Conservation (phyloP, 2,888 invertebrate species). For the Watsonalla cultraria region DNA sequence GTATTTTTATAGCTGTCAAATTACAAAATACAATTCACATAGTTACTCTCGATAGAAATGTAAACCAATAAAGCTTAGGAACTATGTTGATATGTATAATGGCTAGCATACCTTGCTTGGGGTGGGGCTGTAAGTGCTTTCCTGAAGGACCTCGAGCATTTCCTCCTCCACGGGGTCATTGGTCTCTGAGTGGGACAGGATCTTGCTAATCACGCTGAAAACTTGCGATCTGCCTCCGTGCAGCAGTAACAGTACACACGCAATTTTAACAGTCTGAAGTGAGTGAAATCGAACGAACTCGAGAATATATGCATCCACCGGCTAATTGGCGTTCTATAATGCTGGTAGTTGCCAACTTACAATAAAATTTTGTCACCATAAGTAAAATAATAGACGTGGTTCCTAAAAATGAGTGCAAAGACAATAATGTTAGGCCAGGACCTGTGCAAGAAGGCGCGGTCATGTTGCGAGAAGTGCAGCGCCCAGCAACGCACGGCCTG, state of each 20-base stretch:
- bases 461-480: constrained; percentile 90
- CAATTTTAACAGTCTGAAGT: not conserved
- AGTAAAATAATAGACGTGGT: no score
- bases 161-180: constrained; percentile 77
- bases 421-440: constrained; percentile 12
- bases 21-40: no score
- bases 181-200: constrained; percentile 93
- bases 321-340: no score
- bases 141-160: constrained; percentile 50
- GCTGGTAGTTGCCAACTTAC: no score
- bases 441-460: constrained; percentile 94
- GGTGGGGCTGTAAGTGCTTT: constrained; percentile 55
- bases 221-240: constrained; percentile 86
- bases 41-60: no score
- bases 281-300: no score
- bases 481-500: constrained; percentile 97
- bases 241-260: constrained; percentile 44
- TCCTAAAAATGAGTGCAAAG: no score
- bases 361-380: no score
- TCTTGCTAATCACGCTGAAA: constrained; percentile 97
- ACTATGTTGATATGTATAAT: constrained; percentile 3
- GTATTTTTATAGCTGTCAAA: no score
- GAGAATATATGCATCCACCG: no score
- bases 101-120: constrained; percentile 40
- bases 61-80: no score